Evolutionary conservation across 2,888 invertebrate species (phyloP).

Genomic region (Limnephilus marmoratus): DNA sequence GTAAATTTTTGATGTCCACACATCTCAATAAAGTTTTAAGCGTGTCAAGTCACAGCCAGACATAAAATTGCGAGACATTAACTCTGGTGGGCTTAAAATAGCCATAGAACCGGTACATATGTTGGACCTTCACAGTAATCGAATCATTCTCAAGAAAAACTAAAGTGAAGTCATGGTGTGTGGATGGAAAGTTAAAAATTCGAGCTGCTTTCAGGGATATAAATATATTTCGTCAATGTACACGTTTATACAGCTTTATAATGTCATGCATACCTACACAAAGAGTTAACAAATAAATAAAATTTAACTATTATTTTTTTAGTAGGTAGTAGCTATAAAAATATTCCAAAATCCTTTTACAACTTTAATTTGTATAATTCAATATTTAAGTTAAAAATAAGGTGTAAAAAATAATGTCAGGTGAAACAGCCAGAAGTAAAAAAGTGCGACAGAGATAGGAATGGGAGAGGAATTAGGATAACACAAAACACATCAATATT

Average conservation of each 20-base stretch:
- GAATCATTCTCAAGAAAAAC: not conserved
- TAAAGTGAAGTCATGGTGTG: not conserved
- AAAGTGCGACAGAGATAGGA: not conserved
- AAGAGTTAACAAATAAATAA: too few species aligned
- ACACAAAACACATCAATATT: too few species aligned
- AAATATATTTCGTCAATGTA: not conserved
- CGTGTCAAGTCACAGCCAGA: constrained; percentile 9
- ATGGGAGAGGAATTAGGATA: too few species aligned
- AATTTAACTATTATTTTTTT: too few species aligned
- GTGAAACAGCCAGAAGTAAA: not conserved
- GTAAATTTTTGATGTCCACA: constrained; percentile 25
- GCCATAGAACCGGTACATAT: not conserved
- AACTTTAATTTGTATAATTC: too few species aligned
- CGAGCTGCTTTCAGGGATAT: not conserved
- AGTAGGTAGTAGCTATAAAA: too few species aligned
- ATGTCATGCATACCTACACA: too few species aligned
- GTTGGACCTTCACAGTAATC: not conserved
- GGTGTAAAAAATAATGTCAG: not conserved
- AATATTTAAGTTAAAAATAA: too few species aligned
- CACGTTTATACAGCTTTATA: too few species aligned
- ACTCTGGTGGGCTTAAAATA: not conserved
- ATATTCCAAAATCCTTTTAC: too few species aligned
- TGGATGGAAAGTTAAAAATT: not conserved
- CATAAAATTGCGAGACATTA: not conserved
- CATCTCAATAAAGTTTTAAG: constrained; percentile 12